Percentiles rank a stretch among this genome's conserved stretches.
phyloP scores from a whole-genome alignment of 2,113 vertebrate species.

The Caranx ignobilis region DNA sequence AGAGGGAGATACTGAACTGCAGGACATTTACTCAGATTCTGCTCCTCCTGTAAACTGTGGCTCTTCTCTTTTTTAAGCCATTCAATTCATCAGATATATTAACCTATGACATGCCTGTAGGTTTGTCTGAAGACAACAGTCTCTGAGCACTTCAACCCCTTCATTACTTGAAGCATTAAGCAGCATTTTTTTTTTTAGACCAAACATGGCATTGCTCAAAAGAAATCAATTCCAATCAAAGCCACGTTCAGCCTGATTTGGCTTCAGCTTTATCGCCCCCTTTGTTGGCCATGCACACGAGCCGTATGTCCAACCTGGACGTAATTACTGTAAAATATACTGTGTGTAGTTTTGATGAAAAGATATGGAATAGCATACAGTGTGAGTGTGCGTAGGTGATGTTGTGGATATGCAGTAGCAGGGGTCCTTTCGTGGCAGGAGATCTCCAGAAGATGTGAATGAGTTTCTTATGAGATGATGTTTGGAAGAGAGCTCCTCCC shows the following conservation, averaged over 20 bases:
- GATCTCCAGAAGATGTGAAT: conserved; percentile 40
- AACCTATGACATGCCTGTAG: conserved; percentile 59
- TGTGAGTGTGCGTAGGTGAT: conserved; percentile 19
- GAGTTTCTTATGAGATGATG: conserved; percentile 28
- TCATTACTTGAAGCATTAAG: conserved; percentile 29
- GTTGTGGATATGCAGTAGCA: not conserved
- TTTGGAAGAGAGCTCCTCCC: conserved; percentile 74
- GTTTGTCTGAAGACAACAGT: conserved; percentile 49
- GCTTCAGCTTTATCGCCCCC: conserved; percentile 1
- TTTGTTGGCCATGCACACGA: conserved; percentile 42
- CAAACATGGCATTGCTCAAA: not conserved
- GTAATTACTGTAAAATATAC: conserved; percentile 2
- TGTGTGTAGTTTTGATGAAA: conserved; percentile 10
- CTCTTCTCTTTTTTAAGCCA: conserved; percentile 19
- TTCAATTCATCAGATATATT: conserved; percentile 55
- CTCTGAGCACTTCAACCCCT: conserved; percentile 8
- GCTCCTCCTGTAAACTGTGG: not conserved
- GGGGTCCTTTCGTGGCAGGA: conserved; percentile 16
- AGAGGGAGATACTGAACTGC: not conserved
- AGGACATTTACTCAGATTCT: conserved; percentile 1
- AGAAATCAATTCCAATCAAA: conserved; percentile 22
- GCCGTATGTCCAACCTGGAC: conserved; percentile 3
- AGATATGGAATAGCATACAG: conserved; percentile 19
- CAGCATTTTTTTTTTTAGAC: conserved; percentile 4
- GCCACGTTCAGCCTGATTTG: conserved; percentile 29